A percentile compares a stretch with the other conserved stretches of the same genome.
These are phyloP conservation scores for Micromys minutus DNA, from an alignment of 2,113 vertebrate species.

Conservation along the genomic window DNA sequence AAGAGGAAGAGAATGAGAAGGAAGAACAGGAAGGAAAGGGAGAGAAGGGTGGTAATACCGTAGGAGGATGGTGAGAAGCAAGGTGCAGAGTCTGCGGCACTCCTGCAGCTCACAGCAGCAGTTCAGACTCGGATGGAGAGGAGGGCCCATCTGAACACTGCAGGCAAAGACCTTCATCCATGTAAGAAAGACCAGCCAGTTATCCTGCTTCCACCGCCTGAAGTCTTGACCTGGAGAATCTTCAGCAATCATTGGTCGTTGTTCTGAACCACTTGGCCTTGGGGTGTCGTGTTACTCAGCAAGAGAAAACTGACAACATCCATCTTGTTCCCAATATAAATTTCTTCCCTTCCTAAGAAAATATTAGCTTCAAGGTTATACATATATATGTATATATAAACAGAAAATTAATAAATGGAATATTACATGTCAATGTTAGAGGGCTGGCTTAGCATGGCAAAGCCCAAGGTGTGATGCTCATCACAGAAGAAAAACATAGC, in stretches of 20 bases:
- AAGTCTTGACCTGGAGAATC: constrained; percentile 8
- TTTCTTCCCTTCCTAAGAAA: background rate
- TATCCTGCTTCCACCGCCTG: background rate
- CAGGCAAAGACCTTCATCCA: background rate
- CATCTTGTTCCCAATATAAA: background rate
- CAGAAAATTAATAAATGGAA: background rate
- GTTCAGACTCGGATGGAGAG: too few species aligned
- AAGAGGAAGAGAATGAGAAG: background rate
- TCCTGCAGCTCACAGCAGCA: background rate
- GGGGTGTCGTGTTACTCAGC: background rate
- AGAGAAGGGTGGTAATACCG: too few species aligned
- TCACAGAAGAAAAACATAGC: background rate
- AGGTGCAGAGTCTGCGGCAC: background rate
- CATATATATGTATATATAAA: background rate
- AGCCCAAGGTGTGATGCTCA: background rate
- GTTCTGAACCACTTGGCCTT: background rate
- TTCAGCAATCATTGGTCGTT: background rate
- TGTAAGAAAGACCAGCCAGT: background rate
- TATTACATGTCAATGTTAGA: background rate
- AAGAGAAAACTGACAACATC: background rate
- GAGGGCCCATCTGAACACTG: background rate
- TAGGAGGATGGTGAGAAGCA: background rate
- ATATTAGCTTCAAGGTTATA: background rate
- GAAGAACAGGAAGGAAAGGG: background rate
- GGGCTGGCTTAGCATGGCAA: too few species aligned